A percentile compares a stretch with the other conserved stretches of the same genome.
Evolutionary conservation across 53 echinoderm and acorn worm genomes (phyloP).

Genomic region (Henricia sp.): DNA sequence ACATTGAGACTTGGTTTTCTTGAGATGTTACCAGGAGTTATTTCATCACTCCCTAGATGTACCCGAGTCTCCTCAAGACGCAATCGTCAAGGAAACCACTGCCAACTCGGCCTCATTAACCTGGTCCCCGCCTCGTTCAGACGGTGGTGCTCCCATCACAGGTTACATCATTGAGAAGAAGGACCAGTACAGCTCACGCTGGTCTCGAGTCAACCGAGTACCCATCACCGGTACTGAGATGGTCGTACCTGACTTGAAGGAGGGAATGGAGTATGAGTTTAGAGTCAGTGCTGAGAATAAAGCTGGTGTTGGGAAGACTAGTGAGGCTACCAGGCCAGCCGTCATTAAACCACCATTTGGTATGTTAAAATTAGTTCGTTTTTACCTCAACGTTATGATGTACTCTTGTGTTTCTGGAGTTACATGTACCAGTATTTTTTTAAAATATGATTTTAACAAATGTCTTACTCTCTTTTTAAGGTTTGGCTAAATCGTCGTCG

Average conservation of each 20-base stretch:
- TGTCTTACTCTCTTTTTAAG: no score
- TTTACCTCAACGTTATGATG: not conserved
- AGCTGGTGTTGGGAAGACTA: slow-evolving; percentile 85
- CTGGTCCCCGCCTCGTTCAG: slow-evolving; percentile 84
- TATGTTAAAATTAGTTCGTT: slow-evolving; percentile 32
- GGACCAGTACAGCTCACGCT: slow-evolving; percentile 87
- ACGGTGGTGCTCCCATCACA: slow-evolving; percentile 85
- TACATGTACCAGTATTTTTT: no score
- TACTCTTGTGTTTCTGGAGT: no score
- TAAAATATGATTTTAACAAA: not conserved
- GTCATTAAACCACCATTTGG: slow-evolving; percentile 90
- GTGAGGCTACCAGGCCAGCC: slow-evolving; percentile 82
- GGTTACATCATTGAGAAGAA: slow-evolving; percentile 93
- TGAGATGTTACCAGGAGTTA: not conserved
- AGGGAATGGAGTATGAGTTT: slow-evolving; percentile 91
- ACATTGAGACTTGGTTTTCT: not conserved
- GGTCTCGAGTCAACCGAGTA: slow-evolving; percentile 76
- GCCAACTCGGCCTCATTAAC: slow-evolving; percentile 75
- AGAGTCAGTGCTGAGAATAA: slow-evolving; percentile 92
- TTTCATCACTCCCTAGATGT: slow-evolving; percentile 63
- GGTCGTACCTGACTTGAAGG: slow-evolving; percentile 76
- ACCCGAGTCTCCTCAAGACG: slow-evolving; percentile 82
- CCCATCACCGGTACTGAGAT: slow-evolving; percentile 65
- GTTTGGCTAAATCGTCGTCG: no score
- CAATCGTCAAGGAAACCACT: slow-evolving; percentile 68